Percentiles rank a stretch among this genome's conserved stretches.
phyloP scores from a whole-genome alignment of 2,113 vertebrate species.

The Pterocles orientalis region DNA sequence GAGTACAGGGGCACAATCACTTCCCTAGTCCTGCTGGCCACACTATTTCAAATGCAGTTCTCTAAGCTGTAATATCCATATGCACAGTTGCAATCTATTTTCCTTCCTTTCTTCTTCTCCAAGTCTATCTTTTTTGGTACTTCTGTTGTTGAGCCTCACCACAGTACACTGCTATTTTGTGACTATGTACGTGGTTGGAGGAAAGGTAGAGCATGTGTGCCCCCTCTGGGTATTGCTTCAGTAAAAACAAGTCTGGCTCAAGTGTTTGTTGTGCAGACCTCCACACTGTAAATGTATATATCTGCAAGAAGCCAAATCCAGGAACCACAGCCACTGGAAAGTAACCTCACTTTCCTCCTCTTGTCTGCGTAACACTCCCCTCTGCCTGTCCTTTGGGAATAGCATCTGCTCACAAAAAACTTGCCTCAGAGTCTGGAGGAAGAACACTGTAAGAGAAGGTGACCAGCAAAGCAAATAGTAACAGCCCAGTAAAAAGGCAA shows the following conservation, averaged over 20 bases:
- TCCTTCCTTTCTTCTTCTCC: background rate
- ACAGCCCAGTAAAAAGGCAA: background rate
- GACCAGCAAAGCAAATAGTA: background rate
- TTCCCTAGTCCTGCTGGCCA: too few species aligned
- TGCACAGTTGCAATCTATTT: background rate
- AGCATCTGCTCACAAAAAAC: background rate
- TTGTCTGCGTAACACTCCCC: background rate
- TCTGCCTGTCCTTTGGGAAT: background rate
- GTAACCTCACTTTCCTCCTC: background rate
- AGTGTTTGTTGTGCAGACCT: background rate
- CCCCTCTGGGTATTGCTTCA: background rate
- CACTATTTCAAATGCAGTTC: background rate
- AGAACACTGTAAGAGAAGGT: background rate
- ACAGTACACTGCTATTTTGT: background rate
- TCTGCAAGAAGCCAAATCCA: background rate
- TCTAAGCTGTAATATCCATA: background rate
- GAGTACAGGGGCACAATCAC: too few species aligned
- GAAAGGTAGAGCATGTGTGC: slow-evolving; percentile 11
- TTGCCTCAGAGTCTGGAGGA: background rate
- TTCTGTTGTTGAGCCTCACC: background rate
- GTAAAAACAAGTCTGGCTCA: background rate
- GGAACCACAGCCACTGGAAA: background rate
- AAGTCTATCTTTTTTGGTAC: background rate
- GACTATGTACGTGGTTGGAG: accelerated
- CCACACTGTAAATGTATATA: background rate